Percentiles rank a stretch among this genome's conserved stretches.
These are phyloP conservation scores for Agrypnia vestita DNA, from an alignment of 1,140 invertebrate genomes.

Conservation along the genomic window DNA sequence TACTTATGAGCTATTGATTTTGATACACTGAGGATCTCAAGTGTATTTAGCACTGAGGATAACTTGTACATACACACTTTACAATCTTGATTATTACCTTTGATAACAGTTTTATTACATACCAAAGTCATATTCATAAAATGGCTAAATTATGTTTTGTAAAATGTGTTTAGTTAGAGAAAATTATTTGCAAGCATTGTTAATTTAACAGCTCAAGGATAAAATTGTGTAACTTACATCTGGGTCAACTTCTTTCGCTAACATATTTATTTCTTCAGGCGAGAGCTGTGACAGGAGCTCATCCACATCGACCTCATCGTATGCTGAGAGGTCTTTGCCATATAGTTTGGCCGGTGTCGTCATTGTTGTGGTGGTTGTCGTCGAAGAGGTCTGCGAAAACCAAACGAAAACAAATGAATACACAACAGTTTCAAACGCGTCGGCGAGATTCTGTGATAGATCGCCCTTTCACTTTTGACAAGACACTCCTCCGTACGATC, in stretches of 20 bases:
- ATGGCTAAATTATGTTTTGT: neutral
- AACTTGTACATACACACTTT: too few relatives aligned
- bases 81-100: too few relatives aligned
- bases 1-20: constrained; percentile 29
- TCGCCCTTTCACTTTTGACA: constrained; percentile 54
- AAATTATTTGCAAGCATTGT: neutral
- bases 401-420: constrained; percentile 54
- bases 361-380: constrained; percentile 89
- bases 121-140: neutral
- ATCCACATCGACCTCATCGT: constrained; percentile 97
- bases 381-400: constrained; percentile 85
- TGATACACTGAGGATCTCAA: neutral
- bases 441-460: constrained; percentile 10
- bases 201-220: constrained; percentile 31
- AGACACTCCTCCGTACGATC: constrained; percentile 11
- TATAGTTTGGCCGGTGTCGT: constrained; percentile 92
- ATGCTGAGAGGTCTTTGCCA: constrained; percentile 93
- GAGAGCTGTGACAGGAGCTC: constrained; percentile 95
- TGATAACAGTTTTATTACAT: neutral
- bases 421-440: constrained; percentile 16
- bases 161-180: constrained; percentile 13
- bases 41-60: too few relatives aligned
- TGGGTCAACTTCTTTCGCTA: constrained; percentile 99
- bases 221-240: constrained; percentile 86
- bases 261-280: constrained; percentile 95